Percentiles rank a stretch among this genome's conserved stretches.
Conservation (phyloP, 1,140 invertebrate genomes). For the Nylanderia fulva region DNA sequence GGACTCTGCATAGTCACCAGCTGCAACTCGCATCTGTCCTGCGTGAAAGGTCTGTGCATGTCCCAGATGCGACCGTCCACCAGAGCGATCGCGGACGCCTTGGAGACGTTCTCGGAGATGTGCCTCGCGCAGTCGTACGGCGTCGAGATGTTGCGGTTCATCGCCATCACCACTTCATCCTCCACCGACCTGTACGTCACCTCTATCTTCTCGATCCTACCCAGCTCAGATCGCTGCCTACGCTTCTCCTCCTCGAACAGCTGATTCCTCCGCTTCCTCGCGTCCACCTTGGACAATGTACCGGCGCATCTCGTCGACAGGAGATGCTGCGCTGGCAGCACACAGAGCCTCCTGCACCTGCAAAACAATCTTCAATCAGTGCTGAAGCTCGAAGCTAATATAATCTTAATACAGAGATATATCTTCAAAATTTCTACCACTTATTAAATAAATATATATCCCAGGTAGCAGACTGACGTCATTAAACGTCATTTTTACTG, state of each 20-base stretch:
- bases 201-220: conserved; percentile 96
- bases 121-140: conserved; percentile 97
- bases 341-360: conserved; percentile 47
- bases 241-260: conserved; percentile 93
- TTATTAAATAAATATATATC: no score
- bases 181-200: conserved; percentile 92
- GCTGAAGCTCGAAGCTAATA: not conserved
- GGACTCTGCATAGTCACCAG: conserved; percentile 92
- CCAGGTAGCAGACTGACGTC: no score
- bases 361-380: not conserved
- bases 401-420: not conserved
- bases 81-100: conserved; percentile 92
- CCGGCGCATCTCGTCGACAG: conserved; percentile 59
- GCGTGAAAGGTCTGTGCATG: conserved; percentile 94
- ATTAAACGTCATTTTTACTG: no score
- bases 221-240: conserved; percentile 87
- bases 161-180: conserved; percentile 91
- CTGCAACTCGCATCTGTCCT: conserved; percentile 92
- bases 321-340: conserved; percentile 51
- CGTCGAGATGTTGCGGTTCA: conserved; percentile 97
- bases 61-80: conserved; percentile 95
- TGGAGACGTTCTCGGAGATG: conserved; percentile 91
- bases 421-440: not conserved
- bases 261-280: conserved; percentile 87
- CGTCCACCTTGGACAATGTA: conserved; percentile 79